Percentiles rank a stretch among this genome's conserved stretches.
phyloP scores from a whole-genome alignment of 2,113 vertebrate species.

The Origma solitaria region DNA sequence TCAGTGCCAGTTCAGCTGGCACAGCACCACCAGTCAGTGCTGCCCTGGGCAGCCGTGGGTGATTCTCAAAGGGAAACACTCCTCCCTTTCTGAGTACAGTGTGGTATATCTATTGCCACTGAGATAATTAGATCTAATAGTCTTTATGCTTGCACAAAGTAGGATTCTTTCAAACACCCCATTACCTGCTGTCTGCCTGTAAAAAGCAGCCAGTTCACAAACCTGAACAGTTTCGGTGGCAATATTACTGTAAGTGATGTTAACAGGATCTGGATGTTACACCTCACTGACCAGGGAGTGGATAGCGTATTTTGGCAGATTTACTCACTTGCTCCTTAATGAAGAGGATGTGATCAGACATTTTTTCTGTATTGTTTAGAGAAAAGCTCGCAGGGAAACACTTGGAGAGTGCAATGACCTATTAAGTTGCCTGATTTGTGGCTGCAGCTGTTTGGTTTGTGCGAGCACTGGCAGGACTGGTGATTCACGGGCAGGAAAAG shows the following conservation, averaged over 20 bases:
- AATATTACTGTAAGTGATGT: not conserved
- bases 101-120: not conserved
- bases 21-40: not conserved
- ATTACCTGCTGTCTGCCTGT: not conserved
- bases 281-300: not conserved
- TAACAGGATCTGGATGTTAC: not conserved
- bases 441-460: not conserved
- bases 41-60: not conserved
- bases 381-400: not conserved
- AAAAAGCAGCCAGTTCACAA: not conserved
- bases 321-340: not conserved
- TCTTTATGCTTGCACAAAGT: not conserved
- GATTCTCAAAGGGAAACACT: not conserved
- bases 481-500: not conserved
- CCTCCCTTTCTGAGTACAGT: not conserved
- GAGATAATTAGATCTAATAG: not conserved
- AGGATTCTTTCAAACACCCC: not conserved
- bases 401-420: not conserved
- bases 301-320: not conserved
- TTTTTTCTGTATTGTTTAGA: conserved; percentile 11
- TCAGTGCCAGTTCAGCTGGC: not conserved
- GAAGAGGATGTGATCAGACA: not conserved
- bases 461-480: not conserved
- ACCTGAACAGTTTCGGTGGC: not conserved
- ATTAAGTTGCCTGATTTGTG: not conserved